Percentiles rank a stretch among this genome's conserved stretches.
Conservation (phyloP, 2,113 vertebrate genomes). For the Mohoua ochrocephala region DNA sequence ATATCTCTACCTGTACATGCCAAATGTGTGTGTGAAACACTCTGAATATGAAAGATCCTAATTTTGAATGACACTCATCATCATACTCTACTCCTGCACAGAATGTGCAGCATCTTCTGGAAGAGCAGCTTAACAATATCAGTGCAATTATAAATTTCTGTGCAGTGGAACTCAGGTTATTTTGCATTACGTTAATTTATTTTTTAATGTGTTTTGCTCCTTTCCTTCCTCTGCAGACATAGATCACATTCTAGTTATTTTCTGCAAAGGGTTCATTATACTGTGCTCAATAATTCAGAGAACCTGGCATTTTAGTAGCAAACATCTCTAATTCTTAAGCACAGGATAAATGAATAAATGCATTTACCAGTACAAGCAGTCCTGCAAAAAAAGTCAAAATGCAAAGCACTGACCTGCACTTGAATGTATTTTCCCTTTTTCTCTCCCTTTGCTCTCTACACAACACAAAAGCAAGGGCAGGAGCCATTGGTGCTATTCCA, state of each 20-base stretch:
- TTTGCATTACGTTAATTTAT: conserved; percentile 42
- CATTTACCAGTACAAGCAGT: neutral
- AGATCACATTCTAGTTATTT: conserved; percentile 59
- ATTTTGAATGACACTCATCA: neutral
- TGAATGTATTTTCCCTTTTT: neutral
- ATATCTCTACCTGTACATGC: neutral
- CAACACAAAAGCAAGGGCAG: neutral
- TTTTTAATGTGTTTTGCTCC: conserved; percentile 45
- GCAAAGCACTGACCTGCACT: neutral
- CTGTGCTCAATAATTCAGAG: conserved; percentile 39
- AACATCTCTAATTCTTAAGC: conserved; percentile 15
- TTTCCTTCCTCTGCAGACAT: conserved; percentile 44
- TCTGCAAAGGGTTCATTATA: conserved; percentile 51
- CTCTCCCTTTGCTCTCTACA: neutral
- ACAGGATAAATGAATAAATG: neutral
- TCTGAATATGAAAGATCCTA: neutral
- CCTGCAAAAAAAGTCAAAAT: neutral
- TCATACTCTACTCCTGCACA: neutral
- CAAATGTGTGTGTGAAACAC: neutral
- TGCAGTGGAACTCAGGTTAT: conserved; percentile 25
- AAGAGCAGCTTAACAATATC: conserved; percentile 25
- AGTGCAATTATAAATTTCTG: conserved; percentile 28
- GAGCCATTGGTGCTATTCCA: neutral
- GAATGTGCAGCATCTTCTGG: neutral
- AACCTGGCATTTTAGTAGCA: conserved; percentile 17